Conservation (phyloP, 2,113 vertebrate genomes). For the Ceyx melanurus region DNA sequence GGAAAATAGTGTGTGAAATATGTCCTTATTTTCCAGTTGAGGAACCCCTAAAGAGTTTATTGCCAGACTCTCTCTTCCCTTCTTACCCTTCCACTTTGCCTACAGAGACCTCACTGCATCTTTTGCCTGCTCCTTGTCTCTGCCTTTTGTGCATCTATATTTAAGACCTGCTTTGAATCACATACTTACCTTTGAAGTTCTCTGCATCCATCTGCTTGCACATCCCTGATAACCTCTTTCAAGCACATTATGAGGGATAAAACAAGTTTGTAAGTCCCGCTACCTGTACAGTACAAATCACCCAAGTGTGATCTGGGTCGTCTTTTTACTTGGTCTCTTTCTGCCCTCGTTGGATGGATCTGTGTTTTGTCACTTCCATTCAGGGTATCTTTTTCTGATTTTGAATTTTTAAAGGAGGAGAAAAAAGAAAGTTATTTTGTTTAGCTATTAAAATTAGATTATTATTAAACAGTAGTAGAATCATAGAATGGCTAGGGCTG, state of each 20-base stretch:
- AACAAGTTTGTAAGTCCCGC: neutral
- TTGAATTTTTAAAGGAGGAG: neutral
- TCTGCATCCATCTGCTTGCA: neutral
- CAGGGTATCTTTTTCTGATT: neutral
- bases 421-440: neutral
- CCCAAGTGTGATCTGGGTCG: neutral
- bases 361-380: accelerated
- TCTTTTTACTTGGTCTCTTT: neutral
- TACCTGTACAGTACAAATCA: neutral
- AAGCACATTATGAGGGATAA: neutral
- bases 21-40: neutral
- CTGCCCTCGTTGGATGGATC: neutral
- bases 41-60: neutral
- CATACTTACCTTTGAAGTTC: neutral
- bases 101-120: neutral
- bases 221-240: neutral
- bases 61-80: neutral
- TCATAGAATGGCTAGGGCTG: too few relatives aligned
- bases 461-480: neutral
- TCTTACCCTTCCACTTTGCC: neutral
- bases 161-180: neutral
- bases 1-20: neutral
- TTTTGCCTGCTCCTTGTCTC: neutral
- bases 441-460: neutral
- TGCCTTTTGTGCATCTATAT: neutral